Conservation (phyloP, 2,797 vertebrate species). For the Hippopotamyrus pictus region DNA sequence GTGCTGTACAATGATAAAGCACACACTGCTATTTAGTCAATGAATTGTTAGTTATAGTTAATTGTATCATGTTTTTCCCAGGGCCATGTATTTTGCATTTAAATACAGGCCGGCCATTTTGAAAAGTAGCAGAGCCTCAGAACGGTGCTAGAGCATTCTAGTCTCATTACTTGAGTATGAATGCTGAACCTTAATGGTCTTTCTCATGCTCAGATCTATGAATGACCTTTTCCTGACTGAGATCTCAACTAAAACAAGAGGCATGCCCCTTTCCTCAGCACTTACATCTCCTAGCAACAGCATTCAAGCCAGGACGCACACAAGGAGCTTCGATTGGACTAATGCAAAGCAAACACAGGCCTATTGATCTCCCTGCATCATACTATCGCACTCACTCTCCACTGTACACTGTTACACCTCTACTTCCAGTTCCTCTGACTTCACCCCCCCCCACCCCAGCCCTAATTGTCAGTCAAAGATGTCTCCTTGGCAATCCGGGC, state of each 20-base stretch:
- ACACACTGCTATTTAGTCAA: neutral
- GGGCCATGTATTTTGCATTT: neutral
- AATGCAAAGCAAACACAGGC: neutral
- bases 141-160: neutral
- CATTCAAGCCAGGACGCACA: neutral
- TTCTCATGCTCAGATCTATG: neutral
- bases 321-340: slow-evolving; percentile 13
- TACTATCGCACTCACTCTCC: neutral
- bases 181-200: neutral
- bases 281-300: slow-evolving; percentile 17
- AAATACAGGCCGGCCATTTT: neutral
- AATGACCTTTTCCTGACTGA: slow-evolving; percentile 11
- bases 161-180: neutral
- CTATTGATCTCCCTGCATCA: neutral
- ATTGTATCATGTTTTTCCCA: slow-evolving; percentile 1
- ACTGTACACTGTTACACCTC: neutral
- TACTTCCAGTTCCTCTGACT: neutral
- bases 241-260: neutral
- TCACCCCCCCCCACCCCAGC: neutral
- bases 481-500: neutral
- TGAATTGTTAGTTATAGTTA: neutral
- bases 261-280: neutral
- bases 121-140: neutral
- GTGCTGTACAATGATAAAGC: neutral
- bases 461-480: neutral